Percentiles rank a stretch among this genome's conserved stretches.
Conservation (phyloP, 2,888 invertebrate genomes). For the Spodoptera exigua region DNA sequence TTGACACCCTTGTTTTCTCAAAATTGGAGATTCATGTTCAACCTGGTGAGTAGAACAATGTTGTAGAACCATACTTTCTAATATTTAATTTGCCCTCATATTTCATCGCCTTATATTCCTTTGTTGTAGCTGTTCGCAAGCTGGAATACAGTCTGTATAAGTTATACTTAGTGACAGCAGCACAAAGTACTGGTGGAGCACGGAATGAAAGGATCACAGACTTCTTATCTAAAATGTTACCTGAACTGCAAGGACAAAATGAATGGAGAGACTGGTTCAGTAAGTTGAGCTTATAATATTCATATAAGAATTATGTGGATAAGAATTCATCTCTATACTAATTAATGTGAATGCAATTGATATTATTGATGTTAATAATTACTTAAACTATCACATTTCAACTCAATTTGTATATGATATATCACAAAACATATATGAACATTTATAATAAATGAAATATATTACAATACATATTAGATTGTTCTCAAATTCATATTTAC, state of each 20-base stretch:
- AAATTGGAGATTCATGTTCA: constrained; percentile 96
- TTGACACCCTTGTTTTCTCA: constrained; percentile 96
- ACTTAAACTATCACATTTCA: too few relatives aligned
- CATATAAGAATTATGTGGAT: too few relatives aligned
- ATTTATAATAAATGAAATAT: too few relatives aligned
- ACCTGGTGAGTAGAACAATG: constrained; percentile 86
- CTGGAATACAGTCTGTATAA: constrained; percentile 96
- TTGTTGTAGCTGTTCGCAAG: constrained; percentile 92
- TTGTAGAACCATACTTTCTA: neutral
- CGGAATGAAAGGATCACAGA: constrained; percentile 96
- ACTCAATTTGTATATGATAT: too few relatives aligned
- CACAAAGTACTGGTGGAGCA: constrained; percentile 91
- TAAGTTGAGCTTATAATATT: constrained; percentile 84
- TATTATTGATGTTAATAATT: too few relatives aligned
- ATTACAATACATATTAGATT: too few relatives aligned
- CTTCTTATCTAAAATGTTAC: constrained; percentile 96
- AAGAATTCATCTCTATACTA: too few relatives aligned
- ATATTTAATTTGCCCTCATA: neutral
- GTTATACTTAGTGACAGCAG: constrained; percentile 96
- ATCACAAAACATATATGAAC: too few relatives aligned
- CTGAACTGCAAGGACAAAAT: constrained; percentile 95
- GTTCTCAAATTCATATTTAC: too few relatives aligned
- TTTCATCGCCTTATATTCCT: neutral
- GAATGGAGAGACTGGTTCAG: constrained; percentile 99
- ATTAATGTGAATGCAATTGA: too few relatives aligned